These are phyloP conservation scores for Listronotus oregonensis DNA, from an alignment of 1,140 invertebrate species.

Conservation along the genomic window DNA sequence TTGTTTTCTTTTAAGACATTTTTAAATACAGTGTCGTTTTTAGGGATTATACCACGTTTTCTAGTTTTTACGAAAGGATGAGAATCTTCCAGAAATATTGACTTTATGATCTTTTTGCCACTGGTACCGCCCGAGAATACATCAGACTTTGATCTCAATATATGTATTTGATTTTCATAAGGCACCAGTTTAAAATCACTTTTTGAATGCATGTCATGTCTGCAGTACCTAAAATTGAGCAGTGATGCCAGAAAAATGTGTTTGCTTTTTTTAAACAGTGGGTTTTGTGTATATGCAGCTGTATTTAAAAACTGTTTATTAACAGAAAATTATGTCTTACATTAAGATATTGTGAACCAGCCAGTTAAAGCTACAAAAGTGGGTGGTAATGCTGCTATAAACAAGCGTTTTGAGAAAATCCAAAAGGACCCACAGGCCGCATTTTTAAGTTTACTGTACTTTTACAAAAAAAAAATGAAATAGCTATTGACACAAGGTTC, in stretches of 20 bases:
- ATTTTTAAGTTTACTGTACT: no score
- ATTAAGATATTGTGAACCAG: no score
- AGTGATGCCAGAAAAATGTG: neutral
- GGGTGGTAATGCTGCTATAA: no score
- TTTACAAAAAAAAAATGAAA: no score
- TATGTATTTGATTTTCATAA: neutral
- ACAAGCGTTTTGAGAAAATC: no score
- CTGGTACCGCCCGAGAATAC: neutral
- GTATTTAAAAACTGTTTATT: no score
- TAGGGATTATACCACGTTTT: neutral
- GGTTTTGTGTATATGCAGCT: no score
- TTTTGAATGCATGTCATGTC: neutral
- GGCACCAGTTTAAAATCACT: constrained; percentile 8
- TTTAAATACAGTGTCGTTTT: neutral
- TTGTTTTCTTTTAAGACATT: constrained; percentile 10
- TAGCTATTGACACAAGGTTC: no score
- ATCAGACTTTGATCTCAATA: constrained; percentile 21
- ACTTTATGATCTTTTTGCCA: constrained; percentile 11
- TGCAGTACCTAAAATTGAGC: neutral
- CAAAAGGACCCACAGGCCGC: no score
- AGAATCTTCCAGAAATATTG: constrained; percentile 6
- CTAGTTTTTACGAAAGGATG: neutral
- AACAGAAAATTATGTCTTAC: no score
- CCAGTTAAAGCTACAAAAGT: no score
- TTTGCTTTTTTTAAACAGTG: no score